Percentiles rank a stretch among this genome's conserved stretches.
phyloP scores from a whole-genome alignment of 2,888 invertebrate genomes.

The Pyrochroa serraticornis region DNA sequence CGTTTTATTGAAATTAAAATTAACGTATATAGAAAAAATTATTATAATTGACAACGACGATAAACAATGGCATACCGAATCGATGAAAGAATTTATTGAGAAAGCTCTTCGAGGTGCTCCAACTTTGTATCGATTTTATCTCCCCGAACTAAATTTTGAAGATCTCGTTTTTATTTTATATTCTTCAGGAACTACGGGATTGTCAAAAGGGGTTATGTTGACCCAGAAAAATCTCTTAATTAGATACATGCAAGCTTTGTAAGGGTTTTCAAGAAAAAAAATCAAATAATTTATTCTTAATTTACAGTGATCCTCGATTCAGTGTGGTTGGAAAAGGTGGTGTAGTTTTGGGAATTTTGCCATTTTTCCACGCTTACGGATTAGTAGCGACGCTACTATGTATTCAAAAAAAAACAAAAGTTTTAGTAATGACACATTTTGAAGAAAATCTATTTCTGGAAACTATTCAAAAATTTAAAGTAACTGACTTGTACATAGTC shows the following conservation, averaged over 20 bases:
- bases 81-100: slow-evolving; percentile 19
- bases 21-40: slow-evolving; percentile 57
- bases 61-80: slow-evolving; percentile 4
- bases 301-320: too few species aligned
- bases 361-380: slow-evolving; percentile 44
- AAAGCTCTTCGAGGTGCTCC: too few species aligned
- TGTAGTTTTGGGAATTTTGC: slow-evolving; percentile 33
- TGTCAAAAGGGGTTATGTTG: slow-evolving; percentile 70
- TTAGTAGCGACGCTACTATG: slow-evolving; percentile 33
- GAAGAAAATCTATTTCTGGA: slow-evolving; percentile 66
- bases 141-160: slow-evolving; percentile 22
- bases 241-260: slow-evolving; percentile 20
- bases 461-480: slow-evolving; percentile 71
- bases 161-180: slow-evolving; percentile 56
- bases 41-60: slow-evolving; percentile 60
- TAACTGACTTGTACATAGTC: slow-evolving; percentile 72
- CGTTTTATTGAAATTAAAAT: slow-evolving; percentile 5
- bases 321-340: not conserved
- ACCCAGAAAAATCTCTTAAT: slow-evolving; percentile 61
- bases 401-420: slow-evolving; percentile 29
- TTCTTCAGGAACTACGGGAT: slow-evolving; percentile 74
- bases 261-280: too few species aligned
- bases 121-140: too few species aligned
- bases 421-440: slow-evolving; percentile 42
- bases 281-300: too few species aligned